Conservation (phyloP, 2,113 vertebrate genomes). For the Oryzias javanicus region DNA sequence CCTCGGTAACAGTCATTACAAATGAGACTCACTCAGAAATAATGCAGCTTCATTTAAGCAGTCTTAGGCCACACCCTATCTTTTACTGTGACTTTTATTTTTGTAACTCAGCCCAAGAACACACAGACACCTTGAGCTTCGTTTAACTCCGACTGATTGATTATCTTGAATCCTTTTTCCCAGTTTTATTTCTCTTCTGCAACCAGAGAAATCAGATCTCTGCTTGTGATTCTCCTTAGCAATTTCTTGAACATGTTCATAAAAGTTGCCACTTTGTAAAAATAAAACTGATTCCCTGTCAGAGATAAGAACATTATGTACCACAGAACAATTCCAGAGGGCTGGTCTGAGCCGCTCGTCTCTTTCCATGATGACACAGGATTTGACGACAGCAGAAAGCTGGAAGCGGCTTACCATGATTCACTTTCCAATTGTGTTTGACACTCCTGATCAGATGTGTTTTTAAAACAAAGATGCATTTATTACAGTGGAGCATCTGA, state of each 20-base stretch:
- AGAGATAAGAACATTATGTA: conserved; percentile 23
- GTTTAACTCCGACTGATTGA: too few species aligned
- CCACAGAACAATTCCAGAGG: conserved; percentile 12
- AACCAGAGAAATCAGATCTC: conserved; percentile 32
- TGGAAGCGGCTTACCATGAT: conserved; percentile 19
- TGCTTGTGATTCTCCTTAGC: conserved; percentile 30
- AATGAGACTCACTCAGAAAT: too few species aligned
- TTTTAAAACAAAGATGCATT: conserved; percentile 7
- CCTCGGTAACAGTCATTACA: too few species aligned
- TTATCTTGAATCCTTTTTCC: too few species aligned
- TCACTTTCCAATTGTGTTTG: conserved; percentile 24
- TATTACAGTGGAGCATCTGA: too few species aligned
- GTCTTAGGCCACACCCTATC: too few species aligned
- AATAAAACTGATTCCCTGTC: conserved; percentile 31
- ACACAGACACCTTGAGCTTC: too few species aligned
- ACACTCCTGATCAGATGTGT: conserved; percentile 6
- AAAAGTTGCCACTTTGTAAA: conserved; percentile 16
- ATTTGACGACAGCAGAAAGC: conserved; percentile 12
- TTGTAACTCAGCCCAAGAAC: too few species aligned
- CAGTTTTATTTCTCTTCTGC: too few species aligned
- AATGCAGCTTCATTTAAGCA: too few species aligned
- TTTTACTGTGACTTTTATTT: too few species aligned
- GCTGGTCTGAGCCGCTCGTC: background rate
- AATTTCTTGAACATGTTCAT: conserved; percentile 50
- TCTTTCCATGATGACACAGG: conserved; percentile 7